phyloP scores from a whole-genome alignment of 92 coral and sea anemone genomes.

The Porites cylindrica region DNA sequence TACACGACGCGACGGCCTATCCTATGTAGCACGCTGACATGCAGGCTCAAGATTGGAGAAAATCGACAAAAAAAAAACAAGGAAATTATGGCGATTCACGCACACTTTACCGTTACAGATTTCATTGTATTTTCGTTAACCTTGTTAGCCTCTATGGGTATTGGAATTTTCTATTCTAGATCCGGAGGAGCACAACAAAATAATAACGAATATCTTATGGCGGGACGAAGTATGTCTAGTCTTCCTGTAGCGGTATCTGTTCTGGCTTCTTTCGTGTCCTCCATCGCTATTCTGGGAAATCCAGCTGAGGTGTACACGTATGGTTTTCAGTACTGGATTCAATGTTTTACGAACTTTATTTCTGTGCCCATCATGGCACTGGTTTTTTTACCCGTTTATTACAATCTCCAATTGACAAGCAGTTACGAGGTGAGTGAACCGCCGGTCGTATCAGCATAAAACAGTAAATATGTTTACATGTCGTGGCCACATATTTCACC shows the following conservation, averaged over 20 bases:
- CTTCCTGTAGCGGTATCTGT: constrained; percentile 79
- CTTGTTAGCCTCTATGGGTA: constrained; percentile 68
- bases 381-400: constrained; percentile 74
- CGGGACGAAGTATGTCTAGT: constrained; percentile 76
- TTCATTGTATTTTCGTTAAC: constrained; percentile 67
- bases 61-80: not conserved
- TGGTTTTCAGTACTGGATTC: constrained; percentile 64
- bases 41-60: constrained; percentile 37
- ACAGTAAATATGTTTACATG: no score
- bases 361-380: constrained; percentile 72
- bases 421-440: constrained; percentile 66
- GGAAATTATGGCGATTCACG: constrained; percentile 40
- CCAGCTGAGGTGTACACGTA: constrained; percentile 79
- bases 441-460: no score
- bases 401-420: constrained; percentile 71
- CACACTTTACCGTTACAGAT: constrained; percentile 57
- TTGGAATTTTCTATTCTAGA: constrained; percentile 77
- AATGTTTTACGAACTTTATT: constrained; percentile 58
- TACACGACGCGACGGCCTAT: not conserved
- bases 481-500: no score
- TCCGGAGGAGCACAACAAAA: constrained; percentile 65
- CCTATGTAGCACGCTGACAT: not conserved
- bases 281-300: constrained; percentile 74
- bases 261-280: constrained; percentile 79
- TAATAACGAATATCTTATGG: constrained; percentile 80